These are phyloP conservation scores for Lophotis ruficrista DNA, from an alignment of 2,113 vertebrate species.

Conservation along the genomic window DNA sequence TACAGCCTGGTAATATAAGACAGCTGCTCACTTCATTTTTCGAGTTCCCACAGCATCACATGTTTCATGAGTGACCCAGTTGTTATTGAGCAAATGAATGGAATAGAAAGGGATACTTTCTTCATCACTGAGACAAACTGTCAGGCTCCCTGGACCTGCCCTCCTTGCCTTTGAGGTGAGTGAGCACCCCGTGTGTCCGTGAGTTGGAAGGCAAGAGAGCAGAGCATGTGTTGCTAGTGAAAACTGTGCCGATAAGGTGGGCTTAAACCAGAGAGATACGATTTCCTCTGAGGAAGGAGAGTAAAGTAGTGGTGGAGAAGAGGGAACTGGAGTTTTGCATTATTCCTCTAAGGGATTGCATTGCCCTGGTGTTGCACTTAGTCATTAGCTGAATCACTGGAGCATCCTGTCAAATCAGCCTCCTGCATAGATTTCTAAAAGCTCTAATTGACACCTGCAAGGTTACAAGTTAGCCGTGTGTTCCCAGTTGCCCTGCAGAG, in stretches of 20 bases:
- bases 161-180: neutral
- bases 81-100: neutral
- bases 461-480: neutral
- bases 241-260: neutral
- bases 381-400: slow-evolving; percentile 39
- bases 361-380: neutral
- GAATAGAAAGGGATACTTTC: neutral
- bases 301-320: neutral
- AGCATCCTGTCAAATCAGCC: slow-evolving; percentile 66
- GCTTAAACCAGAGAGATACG: neutral
- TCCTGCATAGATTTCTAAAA: slow-evolving; percentile 56
- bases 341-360: accelerated
- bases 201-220: neutral
- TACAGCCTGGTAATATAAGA: neutral
- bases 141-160: neutral
- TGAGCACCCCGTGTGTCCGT: neutral
- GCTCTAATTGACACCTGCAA: slow-evolving; percentile 33
- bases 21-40: neutral
- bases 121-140: neutral
- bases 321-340: neutral
- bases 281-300: neutral
- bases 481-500: neutral
- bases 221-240: neutral
- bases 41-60: neutral
- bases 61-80: neutral